Percentiles rank a stretch among this genome's conserved stretches.
Evolutionary conservation across 1,140 invertebrate genomes (phyloP).

Genomic region (Lasioglossum albipes): DNA sequence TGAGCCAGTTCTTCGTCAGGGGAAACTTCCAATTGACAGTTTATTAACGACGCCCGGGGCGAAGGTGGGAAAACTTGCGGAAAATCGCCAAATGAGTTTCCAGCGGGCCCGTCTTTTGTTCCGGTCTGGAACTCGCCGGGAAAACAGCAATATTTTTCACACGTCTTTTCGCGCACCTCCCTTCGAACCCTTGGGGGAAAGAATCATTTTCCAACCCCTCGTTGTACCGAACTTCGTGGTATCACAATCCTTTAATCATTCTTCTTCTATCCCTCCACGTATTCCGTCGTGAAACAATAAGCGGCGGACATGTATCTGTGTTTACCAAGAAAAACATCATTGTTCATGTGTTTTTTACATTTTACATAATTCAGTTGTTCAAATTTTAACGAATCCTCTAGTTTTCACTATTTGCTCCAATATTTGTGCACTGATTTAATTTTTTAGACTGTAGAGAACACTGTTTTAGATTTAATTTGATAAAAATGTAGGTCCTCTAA

Average conservation of each 20-base stretch:
- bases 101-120: slow-evolving; percentile 21
- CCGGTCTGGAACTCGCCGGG: background rate
- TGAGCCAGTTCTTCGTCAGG: background rate
- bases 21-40: slow-evolving; percentile 24
- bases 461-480: too few species aligned
- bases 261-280: background rate
- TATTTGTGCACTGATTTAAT: too few species aligned
- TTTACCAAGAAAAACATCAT: too few species aligned
- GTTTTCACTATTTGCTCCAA: too few species aligned
- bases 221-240: background rate
- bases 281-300: background rate
- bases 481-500: too few species aligned
- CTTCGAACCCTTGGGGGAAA: background rate
- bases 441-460: too few species aligned
- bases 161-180: background rate
- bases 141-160: slow-evolving; percentile 36
- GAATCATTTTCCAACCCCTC: slow-evolving; percentile 2
- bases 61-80: background rate
- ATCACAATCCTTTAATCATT: slow-evolving; percentile 1
- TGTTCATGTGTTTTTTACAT: too few species aligned
- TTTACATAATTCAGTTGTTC: too few species aligned
- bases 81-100: slow-evolving; percentile 39
- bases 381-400: too few species aligned
- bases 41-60: slow-evolving; percentile 33
- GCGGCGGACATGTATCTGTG: too few species aligned